Percentiles rank a stretch among this genome's conserved stretches.
phyloP scores from a whole-genome alignment of 2,888 invertebrate genomes.

The Thecocarcelia acutangulata region DNA sequence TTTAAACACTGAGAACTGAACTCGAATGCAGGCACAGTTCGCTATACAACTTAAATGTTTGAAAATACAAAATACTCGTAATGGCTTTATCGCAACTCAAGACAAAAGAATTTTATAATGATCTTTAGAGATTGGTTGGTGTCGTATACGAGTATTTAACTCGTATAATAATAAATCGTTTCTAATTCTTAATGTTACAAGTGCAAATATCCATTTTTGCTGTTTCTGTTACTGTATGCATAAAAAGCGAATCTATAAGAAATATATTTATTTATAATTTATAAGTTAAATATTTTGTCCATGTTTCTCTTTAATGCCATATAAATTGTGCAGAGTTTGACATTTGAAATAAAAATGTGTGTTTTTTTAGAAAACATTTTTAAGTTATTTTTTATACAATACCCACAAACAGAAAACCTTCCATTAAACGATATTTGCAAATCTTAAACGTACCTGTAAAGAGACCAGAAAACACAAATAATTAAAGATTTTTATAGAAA shows the following conservation, averaged over 20 bases:
- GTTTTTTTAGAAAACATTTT: conserved; percentile 7
- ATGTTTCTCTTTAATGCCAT: conserved; percentile 53
- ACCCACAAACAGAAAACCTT: conserved; percentile 3
- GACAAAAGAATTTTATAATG: conserved; percentile 63
- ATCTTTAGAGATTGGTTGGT: conserved; percentile 43
- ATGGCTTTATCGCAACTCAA: conserved; percentile 60
- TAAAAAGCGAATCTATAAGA: conserved; percentile 8
- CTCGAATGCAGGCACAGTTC: background rate
- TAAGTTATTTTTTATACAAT: conserved; percentile 16
- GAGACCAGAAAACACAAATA: conserved; percentile 40
- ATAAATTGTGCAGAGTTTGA: conserved; percentile 50
- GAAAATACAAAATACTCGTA: no score
- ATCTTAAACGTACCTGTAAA: conserved; percentile 59
- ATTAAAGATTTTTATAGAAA: conserved; percentile 18
- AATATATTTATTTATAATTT: background rate
- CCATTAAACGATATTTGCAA: conserved; percentile 40
- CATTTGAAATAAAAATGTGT: conserved; percentile 55
- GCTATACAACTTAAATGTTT: conserved; percentile 11
- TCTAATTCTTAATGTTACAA: conserved; percentile 56
- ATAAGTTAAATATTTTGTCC: background rate
- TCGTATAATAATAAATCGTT: conserved; percentile 54
- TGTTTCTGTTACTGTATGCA: no score
- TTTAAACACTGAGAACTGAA: background rate
- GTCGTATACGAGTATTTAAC: no score
- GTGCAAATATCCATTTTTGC: conserved; percentile 26